phyloP scores from a whole-genome alignment of 2,797 vertebrate genomes.

The Hypotaenidia okinawae region DNA sequence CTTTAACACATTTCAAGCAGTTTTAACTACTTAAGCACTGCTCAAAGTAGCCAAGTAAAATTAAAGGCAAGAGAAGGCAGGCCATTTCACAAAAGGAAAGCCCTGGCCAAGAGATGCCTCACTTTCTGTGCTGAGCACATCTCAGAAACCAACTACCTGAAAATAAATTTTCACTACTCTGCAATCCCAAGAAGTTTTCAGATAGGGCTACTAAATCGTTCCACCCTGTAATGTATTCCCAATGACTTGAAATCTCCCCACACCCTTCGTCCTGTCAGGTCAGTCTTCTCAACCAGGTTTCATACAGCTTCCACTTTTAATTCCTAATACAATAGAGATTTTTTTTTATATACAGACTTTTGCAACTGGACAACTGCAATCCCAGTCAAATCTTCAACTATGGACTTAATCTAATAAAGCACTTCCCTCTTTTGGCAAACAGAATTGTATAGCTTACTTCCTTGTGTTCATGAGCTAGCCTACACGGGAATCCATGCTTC shows the following conservation, averaged over 20 bases:
- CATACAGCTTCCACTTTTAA: not conserved
- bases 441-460: not conserved
- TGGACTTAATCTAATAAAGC: not conserved
- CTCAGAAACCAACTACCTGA: not conserved
- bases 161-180: not conserved
- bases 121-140: not conserved
- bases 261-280: not conserved
- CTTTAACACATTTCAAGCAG: not conserved
- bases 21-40: not conserved
- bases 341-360: not conserved
- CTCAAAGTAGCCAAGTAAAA: not conserved
- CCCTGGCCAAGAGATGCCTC: not conserved
- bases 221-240: not conserved
- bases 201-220: not conserved
- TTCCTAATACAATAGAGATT: not conserved
- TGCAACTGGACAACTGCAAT: not conserved
- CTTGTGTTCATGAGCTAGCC: not conserved
- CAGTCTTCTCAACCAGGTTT: not conserved
- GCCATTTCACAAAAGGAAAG: not conserved
- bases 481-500: not conserved
- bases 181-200: not conserved
- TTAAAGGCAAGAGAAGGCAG: not conserved
- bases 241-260: not conserved
- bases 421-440: not conserved
- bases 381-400: not conserved